Percentiles rank a stretch among this genome's conserved stretches.
Conservation (phyloP, 2,113 vertebrate species). For the Leptobrachium leishanense region DNA sequence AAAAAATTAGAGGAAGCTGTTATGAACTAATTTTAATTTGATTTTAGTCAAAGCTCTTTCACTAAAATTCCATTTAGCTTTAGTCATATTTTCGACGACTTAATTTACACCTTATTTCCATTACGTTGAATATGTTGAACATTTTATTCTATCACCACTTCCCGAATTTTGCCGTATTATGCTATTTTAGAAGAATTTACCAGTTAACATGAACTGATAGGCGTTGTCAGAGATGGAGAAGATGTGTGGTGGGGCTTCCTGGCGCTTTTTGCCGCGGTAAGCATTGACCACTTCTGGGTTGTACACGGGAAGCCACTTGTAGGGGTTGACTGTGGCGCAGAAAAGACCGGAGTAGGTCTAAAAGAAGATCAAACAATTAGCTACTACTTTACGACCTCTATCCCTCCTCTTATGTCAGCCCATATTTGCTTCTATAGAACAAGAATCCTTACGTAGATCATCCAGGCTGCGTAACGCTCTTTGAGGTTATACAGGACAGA, state of each 20-base stretch:
- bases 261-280: conserved; percentile 81
- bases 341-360: conserved; percentile 61
- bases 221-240: conserved; percentile 76
- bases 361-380: neutral
- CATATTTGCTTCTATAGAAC: neutral
- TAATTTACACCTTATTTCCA: too few species aligned
- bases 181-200: neutral
- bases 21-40: too few species aligned
- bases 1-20: too few species aligned
- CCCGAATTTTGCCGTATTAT: too few species aligned
- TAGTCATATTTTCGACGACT: too few species aligned
- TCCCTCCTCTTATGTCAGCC: neutral
- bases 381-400: neutral
- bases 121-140: neutral
- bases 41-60: too few species aligned
- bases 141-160: neutral
- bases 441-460: conserved; percentile 65
- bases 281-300: conserved; percentile 63
- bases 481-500: conserved; percentile 71
- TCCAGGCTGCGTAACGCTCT: conserved; percentile 62
- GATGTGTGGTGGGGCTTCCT: conserved; percentile 83
- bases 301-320: conserved; percentile 68
- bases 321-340: conserved; percentile 60
- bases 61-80: too few species aligned
- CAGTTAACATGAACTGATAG: conserved; percentile 55